Conservation (phyloP, 2,888 invertebrate species). For the Abrostola tripartita region DNA sequence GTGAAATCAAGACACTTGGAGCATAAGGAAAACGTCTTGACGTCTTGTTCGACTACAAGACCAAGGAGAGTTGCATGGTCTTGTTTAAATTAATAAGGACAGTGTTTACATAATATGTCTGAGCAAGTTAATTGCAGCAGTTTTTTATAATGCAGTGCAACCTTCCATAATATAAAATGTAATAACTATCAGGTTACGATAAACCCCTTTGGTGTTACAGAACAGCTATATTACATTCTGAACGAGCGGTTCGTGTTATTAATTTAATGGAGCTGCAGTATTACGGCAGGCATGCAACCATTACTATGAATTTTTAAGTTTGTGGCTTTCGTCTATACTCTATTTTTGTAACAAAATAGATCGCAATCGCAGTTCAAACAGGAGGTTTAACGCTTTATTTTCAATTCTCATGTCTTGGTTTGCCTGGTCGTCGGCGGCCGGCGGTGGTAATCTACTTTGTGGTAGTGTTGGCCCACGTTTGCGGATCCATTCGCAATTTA, state of each 20-base stretch:
- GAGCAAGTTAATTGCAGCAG: neutral
- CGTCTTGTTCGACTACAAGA: neutral
- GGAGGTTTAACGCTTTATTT: neutral
- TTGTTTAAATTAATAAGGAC: no score
- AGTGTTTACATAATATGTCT: neutral
- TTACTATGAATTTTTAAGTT: constrained; percentile 39
- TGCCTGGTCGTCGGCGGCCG: no score
- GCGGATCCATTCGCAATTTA: no score
- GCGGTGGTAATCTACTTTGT: no score
- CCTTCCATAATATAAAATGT: constrained; percentile 7
- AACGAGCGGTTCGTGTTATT: constrained; percentile 32
- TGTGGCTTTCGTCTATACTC: constrained; percentile 10
- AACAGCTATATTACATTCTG: constrained; percentile 29
- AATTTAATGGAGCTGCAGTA: constrained; percentile 39
- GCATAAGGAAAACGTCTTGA: constrained; percentile 31
- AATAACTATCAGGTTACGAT: constrained; percentile 21
- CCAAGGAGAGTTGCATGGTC: no score
- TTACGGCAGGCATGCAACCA: constrained; percentile 38
- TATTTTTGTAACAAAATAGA: no score
- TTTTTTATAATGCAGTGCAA: neutral
- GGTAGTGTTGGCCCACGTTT: no score
- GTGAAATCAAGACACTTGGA: constrained; percentile 6
- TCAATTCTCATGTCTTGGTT: no score
- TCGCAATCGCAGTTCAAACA: no score
- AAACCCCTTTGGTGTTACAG: constrained; percentile 20